Conservation (phyloP, 2,888 invertebrate genomes). For the Philereme vetulata region DNA sequence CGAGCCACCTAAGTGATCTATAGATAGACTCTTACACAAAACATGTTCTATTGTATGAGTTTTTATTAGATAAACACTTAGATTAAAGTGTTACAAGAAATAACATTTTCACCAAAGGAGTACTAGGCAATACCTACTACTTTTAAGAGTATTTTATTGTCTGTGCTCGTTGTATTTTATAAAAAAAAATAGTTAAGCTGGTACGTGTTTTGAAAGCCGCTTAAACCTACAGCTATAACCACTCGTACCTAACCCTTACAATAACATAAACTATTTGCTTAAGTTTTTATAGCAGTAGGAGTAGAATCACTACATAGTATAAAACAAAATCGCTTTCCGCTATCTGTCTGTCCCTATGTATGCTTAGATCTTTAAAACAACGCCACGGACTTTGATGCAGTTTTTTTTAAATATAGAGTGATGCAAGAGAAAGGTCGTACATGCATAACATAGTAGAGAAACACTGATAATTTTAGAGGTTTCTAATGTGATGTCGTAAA, state of each 20-base stretch:
- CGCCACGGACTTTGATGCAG: too few species aligned
- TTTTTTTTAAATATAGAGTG: too few species aligned
- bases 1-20: too few species aligned
- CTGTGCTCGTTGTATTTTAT: not conserved
- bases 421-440: too few species aligned
- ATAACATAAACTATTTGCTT: not conserved
- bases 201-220: conserved; percentile 1
- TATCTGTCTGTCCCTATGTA: too few species aligned
- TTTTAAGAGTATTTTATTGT: not conserved
- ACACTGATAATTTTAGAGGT: too few species aligned
- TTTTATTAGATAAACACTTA: not conserved
- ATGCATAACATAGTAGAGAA: too few species aligned
- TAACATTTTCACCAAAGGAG: not conserved
- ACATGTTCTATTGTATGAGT: not conserved
- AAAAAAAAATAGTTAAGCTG: not conserved
- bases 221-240: not conserved
- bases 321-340: too few species aligned
- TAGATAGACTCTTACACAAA: not conserved
- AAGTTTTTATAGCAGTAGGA: not conserved
- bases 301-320: too few species aligned
- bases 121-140: not conserved
- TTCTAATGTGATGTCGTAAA: too few species aligned
- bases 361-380: too few species aligned
- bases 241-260: not conserved
- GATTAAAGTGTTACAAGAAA: not conserved